phyloP scores from a whole-genome alignment of 2,113 vertebrate species.

The Corynorhinus townsendii region DNA sequence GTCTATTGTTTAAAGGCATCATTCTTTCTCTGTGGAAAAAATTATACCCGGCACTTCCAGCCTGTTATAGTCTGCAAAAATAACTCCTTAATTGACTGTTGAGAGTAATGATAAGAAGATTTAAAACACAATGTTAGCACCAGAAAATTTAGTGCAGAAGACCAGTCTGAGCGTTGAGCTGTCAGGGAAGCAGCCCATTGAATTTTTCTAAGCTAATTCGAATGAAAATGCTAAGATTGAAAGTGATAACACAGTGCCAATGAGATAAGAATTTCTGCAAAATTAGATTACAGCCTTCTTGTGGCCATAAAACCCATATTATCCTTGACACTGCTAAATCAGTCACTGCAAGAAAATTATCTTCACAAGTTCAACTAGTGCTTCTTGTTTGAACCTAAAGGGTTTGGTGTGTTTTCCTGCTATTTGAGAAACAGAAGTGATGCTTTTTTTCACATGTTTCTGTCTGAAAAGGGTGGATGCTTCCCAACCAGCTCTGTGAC shows the following conservation, averaged over 20 bases:
- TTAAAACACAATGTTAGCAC: slow-evolving; percentile 69
- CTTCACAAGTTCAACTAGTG: slow-evolving; percentile 72
- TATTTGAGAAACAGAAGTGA: neutral
- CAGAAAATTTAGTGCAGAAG: slow-evolving; percentile 66
- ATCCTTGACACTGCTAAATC: slow-evolving; percentile 77
- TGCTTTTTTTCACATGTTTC: neutral
- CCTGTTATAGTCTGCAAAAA: slow-evolving; percentile 64
- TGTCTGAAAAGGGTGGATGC: neutral
- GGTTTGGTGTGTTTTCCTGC: neutral
- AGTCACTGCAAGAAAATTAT: slow-evolving; percentile 79
- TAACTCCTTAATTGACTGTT: slow-evolving; percentile 74
- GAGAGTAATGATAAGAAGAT: slow-evolving; percentile 75
- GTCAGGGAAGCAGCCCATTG: slow-evolving; percentile 72
- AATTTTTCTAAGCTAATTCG: slow-evolving; percentile 78
- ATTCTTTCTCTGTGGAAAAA: slow-evolving; percentile 59
- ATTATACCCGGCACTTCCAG: slow-evolving; percentile 64
- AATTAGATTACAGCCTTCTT: slow-evolving; percentile 78
- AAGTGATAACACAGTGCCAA: slow-evolving; percentile 77
- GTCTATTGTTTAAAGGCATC: slow-evolving; percentile 63
- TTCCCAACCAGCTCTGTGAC: neutral
- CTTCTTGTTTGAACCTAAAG: slow-evolving; percentile 59
- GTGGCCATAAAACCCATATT: slow-evolving; percentile 79
- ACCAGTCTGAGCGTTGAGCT: slow-evolving; percentile 64
- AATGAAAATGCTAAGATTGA: slow-evolving; percentile 80
- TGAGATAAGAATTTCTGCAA: slow-evolving; percentile 76